Evolutionary conservation across 2,113 vertebrate genomes (phyloP), one percentile per base, ranked within the genome.

Genomic region (Zapus hudsonius): DNA sequence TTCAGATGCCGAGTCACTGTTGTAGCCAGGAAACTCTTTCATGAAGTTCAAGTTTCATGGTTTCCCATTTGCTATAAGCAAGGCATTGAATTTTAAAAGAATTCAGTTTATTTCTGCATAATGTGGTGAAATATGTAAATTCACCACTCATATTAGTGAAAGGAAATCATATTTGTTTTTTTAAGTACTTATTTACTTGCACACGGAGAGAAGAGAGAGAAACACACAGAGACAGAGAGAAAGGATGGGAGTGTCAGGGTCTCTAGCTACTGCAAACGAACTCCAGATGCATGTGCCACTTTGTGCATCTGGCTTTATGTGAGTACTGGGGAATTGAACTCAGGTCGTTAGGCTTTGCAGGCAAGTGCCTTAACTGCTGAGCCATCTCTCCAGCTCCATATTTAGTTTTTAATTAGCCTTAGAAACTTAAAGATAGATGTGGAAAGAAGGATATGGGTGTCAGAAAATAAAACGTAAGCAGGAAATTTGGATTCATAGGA

Each of bases 61-160:
- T 61, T 93, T 80, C 63, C 52, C 16, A 9, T 91, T 93, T 93
- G 38, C 87, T 93, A 63, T 47, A 91, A 88, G 84, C 38, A 61
- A 94, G 10, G 31, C 88, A 0, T 52, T 66, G 36, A 3, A 33
- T 78, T 93, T 94, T 91, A 88, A 59, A 22, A 87, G 33, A 89
- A 90, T 81, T 86, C 27, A 38, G 3, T 88, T 91, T 69, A 23
- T 89, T 93, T 91, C 16, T 59, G 23, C 17, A 23, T 72, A 38
- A 64, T 72, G 29, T 94, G 13, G 27, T 90, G 38, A 81, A 75
- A 84, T 61, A 57, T 66, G 7, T 73, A 36, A 95, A 85, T 76
- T n/a, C 67, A 33, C 55, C 90, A 59, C 70, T 55, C 82, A 17
- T 16, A 36, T 42, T 44, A 84, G 27, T 74, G 72, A 67, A 70